Base-by-base conservation (phyloP, 2,797 vertebrate genomes). In the Fistularia tabacaria region DNA sequence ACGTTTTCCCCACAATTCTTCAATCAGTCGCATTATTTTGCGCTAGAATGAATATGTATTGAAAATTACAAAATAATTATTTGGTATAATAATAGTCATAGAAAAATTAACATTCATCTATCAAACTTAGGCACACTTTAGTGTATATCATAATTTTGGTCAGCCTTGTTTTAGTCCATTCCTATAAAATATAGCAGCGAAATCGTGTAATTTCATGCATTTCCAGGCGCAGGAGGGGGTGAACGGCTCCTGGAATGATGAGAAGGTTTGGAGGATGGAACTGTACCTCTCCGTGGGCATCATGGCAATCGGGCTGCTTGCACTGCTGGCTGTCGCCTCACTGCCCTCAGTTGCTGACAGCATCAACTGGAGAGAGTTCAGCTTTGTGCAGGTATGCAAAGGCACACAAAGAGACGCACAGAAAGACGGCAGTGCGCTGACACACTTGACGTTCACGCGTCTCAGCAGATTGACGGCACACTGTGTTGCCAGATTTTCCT, bases 361-460 rank as follows among this genome's bases (percentile, higher is more conserved):
- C 1, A 87, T 99, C 76, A 99, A 93, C 90, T 99, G 97, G 97
- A 93, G 92, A 69, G 97, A 99, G 87, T 99, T 99, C 89, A 95
- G 82, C 83, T 99, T 96, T 50, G 59, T 99, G 64, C 97, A 99
- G 93, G 97, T 84, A 60, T 10, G 13, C 10, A 13, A 1, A 6
- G 43, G 39, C 25, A 44, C 46, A 25, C 38, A 46, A 0, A 38
- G 39, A 14, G 15, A 40, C 49, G 6, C n/a, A 49, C 42, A 49
- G 38, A 41, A 7, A 38, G 57, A 73, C n/a, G 12, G 14, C 46
- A 36, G 46, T 7, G 25, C 11, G 10, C 13, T 54, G 52, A 53
- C 25, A 49, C 36, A 42, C 39, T 36, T 46, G 50, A 42, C 25
- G 51, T 57, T 36, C 10, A 41, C 1, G 39, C 51, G 39, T 9